phyloP scores from a whole-genome alignment of 2,113 vertebrate genomes.

The Pyrgilauda ruficollis region DNA sequence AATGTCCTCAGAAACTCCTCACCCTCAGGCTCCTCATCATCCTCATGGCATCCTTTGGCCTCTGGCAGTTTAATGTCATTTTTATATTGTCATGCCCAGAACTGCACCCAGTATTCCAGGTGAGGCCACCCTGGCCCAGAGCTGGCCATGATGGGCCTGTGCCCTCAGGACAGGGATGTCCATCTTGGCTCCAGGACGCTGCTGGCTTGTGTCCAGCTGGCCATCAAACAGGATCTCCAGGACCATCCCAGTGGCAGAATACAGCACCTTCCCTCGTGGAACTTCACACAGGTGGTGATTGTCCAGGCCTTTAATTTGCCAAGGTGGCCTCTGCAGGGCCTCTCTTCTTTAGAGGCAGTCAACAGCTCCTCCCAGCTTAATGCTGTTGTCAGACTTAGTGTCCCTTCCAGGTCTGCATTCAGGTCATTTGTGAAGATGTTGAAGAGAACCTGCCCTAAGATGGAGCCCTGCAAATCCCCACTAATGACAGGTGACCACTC shows the following conservation, averaged over 20 bases:
- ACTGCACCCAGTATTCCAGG: no score
- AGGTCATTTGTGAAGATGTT: neutral
- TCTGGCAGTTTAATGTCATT: neutral
- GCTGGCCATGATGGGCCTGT: neutral
- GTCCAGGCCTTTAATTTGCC: neutral
- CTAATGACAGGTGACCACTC: neutral
- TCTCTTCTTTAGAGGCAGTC: neutral
- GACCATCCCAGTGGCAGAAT: neutral
- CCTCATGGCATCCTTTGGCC: neutral
- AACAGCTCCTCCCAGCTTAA: neutral
- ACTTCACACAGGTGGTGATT: neutral
- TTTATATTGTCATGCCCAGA: accelerated
- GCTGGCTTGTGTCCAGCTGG: neutral
- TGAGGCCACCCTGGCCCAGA: accelerated
- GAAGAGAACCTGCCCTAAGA: neutral
- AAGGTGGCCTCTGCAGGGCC: neutral
- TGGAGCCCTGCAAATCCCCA: neutral
- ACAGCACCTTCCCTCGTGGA: neutral
- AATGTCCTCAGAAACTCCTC: neutral
- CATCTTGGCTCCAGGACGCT: neutral
- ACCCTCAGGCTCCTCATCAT: neutral
- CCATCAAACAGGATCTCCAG: accelerated
- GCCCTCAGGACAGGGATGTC: neutral
- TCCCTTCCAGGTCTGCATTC: neutral
- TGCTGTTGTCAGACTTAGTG: no score